Percentiles rank a stretch among this genome's conserved stretches.
Evolutionary conservation across 2,888 invertebrate species (phyloP).

Genomic region (Sarcophaga subvicina): DNA sequence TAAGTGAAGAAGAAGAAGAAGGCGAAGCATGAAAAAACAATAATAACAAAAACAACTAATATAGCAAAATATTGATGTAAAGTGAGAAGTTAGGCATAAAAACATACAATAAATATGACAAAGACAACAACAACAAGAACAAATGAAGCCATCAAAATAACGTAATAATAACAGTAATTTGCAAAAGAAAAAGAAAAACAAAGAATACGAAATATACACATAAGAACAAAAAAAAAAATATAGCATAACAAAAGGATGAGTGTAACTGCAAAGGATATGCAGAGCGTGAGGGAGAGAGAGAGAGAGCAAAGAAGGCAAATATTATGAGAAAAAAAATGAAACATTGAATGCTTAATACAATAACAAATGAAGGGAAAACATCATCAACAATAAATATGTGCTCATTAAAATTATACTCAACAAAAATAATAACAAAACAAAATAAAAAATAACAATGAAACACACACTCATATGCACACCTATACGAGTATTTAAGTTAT

Average conservation of each 20-base stretch:
- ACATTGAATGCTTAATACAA: conserved; percentile 50
- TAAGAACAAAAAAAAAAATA: neutral
- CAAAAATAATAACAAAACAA: neutral
- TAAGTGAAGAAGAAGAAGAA: conserved; percentile 30
- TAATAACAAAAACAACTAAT: conserved; percentile 33
- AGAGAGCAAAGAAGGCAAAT: neutral
- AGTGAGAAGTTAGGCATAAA: conserved; percentile 61
- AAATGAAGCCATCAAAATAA: conserved; percentile 54
- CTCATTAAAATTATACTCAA: conserved; percentile 26
- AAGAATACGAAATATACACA: neutral
- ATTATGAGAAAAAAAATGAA: conserved; percentile 4
- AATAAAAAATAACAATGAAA: neutral
- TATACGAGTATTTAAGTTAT: neutral
- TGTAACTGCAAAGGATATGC: too few relatives aligned
- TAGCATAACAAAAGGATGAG: neutral
- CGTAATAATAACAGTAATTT: conserved; percentile 1
- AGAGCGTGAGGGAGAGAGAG: neutral
- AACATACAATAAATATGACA: conserved; percentile 21
- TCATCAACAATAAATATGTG: conserved; percentile 28
- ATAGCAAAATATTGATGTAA: conserved; percentile 45
- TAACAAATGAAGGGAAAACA: conserved; percentile 47
- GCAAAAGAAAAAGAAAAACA: conserved; percentile 1
- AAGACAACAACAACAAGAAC: conserved; percentile 7
- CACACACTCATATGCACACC: neutral
- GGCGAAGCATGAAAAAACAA: conserved; percentile 15